Evolutionary conservation across 2,797 vertebrate genomes (phyloP).

Genomic region (Parauchenoglanis ngamensis): DNA sequence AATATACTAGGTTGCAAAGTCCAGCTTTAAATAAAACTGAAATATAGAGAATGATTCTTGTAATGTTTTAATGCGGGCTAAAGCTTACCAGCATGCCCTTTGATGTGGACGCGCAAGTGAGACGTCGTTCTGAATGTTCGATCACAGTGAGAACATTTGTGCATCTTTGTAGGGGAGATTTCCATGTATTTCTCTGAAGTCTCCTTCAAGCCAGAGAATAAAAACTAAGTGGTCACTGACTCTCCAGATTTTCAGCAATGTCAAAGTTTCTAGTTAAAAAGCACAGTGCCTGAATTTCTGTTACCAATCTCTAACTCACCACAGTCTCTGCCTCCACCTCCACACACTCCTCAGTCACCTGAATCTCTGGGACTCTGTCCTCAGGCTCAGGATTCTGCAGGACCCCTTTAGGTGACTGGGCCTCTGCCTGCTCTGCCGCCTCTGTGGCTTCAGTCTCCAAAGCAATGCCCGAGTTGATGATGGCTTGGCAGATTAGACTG

Average conservation of each 20-base stretch:
- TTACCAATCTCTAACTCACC: slow-evolving; percentile 41
- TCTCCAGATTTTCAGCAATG: background rate
- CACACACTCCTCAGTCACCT: slow-evolving; percentile 76
- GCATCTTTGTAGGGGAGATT: slow-evolving; percentile 66
- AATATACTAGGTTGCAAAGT: background rate
- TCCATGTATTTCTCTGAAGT: slow-evolving; percentile 61
- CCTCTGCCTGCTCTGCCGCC: slow-evolving; percentile 63
- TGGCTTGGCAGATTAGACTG: slow-evolving; percentile 91
- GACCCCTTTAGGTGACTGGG: slow-evolving; percentile 62
- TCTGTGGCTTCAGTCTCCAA: slow-evolving; percentile 75
- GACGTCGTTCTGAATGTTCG: slow-evolving; percentile 83
- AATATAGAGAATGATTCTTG: too few relatives aligned
- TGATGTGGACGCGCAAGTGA: slow-evolving; percentile 87
- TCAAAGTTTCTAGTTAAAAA: background rate
- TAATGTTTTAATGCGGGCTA: background rate
- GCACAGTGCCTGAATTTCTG: slow-evolving; percentile 27
- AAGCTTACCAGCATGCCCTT: slow-evolving; percentile 85
- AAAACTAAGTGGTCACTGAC: background rate
- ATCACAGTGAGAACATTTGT: slow-evolving; percentile 86
- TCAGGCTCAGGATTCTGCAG: slow-evolving; percentile 64
- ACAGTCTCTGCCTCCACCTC: slow-evolving; percentile 63
- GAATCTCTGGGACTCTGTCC: slow-evolving; percentile 70
- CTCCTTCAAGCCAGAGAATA: slow-evolving; percentile 59
- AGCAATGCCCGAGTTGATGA: slow-evolving; percentile 91
- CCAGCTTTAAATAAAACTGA: background rate